Evolutionary conservation across 2,113 vertebrate species (phyloP).

Genomic region (Cebidichthys violaceus): DNA sequence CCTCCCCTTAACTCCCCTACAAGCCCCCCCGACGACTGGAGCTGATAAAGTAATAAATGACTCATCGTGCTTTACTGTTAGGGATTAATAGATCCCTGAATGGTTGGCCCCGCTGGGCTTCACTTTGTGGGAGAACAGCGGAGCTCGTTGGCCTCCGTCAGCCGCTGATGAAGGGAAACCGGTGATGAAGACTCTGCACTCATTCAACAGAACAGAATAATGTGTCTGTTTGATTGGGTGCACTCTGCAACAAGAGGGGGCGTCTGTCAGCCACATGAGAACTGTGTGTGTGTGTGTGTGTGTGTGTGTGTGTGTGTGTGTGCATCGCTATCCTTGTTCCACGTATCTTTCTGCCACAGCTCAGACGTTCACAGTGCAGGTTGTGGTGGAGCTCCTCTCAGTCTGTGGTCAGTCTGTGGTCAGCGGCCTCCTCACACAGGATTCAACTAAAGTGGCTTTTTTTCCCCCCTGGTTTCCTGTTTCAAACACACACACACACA

Average conservation of each 20-base stretch:
- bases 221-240: conserved; percentile 37
- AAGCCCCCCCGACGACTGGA: conserved; percentile 46
- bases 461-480: conserved; percentile 39
- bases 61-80: conserved; percentile 65
- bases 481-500: conserved; percentile 42
- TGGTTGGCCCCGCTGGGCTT: conserved; percentile 46
- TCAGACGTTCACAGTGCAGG: conserved; percentile 30
- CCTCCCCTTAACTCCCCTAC: conserved; percentile 42
- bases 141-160: conserved; percentile 34
- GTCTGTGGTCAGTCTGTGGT: conserved; percentile 64
- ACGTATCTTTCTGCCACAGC: neutral
- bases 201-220: neutral
- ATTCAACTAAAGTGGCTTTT: conserved; percentile 34
- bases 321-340: conserved; percentile 11
- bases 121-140: conserved; percentile 42
- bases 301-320: no score
- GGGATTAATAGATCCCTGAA: conserved; percentile 54
- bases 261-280: conserved; percentile 47
- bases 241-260: conserved; percentile 19
- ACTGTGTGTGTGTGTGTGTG: no score
- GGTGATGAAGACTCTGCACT: conserved; percentile 21
- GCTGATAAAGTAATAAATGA: conserved; percentile 69
- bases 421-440: conserved; percentile 53
- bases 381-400: conserved; percentile 48
- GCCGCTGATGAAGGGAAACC: conserved; percentile 8